Percentiles rank a stretch among this genome's conserved stretches.
Conservation (phyloP, 1,140 invertebrate genomes). For the Aphidius ervi region DNA sequence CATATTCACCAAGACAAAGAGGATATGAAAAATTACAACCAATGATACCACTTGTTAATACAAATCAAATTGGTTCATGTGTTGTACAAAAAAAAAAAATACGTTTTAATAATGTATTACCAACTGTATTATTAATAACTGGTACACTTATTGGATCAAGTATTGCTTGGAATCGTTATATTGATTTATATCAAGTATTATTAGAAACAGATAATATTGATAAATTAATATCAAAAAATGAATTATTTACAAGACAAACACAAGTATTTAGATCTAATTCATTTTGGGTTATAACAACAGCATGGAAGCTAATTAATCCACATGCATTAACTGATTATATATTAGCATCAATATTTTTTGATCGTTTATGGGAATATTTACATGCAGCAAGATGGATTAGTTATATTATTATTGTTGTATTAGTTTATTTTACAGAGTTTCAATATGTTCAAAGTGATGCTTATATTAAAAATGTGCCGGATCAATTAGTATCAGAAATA, state of each 20-base stretch:
- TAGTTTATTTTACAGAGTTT: slow-evolving; percentile 59
- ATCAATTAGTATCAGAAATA: not conserved
- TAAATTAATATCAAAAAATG: slow-evolving; percentile 54
- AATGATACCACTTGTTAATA: slow-evolving; percentile 49
- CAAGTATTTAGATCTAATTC: slow-evolving; percentile 56
- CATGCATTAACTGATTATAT: slow-evolving; percentile 74
- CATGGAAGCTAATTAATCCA: slow-evolving; percentile 77
- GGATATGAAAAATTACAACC: slow-evolving; percentile 62
- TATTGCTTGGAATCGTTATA: slow-evolving; percentile 75
- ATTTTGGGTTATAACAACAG: slow-evolving; percentile 68
- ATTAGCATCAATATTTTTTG: slow-evolving; percentile 73
- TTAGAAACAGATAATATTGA: slow-evolving; percentile 59
- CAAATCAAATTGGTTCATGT: slow-evolving; percentile 38
- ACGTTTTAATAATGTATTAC: slow-evolving; percentile 59
- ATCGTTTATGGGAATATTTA: slow-evolving; percentile 73
- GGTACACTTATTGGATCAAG: slow-evolving; percentile 69
- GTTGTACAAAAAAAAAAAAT: slow-evolving; percentile 57
- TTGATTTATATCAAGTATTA: slow-evolving; percentile 70
- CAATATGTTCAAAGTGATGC: slow-evolving; percentile 34
- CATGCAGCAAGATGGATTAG: slow-evolving; percentile 61
- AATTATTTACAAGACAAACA: slow-evolving; percentile 42
- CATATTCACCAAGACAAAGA: slow-evolving; percentile 60
- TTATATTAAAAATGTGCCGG: slow-evolving; percentile 3
- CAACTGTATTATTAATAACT: slow-evolving; percentile 63
- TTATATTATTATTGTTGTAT: slow-evolving; percentile 55